phyloP scores from a whole-genome alignment of 2,113 vertebrate species.

The Hemichromis elongatus region DNA sequence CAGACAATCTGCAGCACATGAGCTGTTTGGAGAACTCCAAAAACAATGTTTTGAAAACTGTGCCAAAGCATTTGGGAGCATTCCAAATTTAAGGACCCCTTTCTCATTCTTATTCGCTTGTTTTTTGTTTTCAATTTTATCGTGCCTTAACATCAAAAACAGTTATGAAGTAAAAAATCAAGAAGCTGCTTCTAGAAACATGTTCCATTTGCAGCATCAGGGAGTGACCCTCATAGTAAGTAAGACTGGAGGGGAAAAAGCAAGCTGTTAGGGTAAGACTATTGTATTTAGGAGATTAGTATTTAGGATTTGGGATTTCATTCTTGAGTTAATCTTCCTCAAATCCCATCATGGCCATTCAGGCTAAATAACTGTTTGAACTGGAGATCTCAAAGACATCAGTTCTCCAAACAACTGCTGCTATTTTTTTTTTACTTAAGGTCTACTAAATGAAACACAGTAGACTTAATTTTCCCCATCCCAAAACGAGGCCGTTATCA shows the following conservation, averaged over 20 bases:
- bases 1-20: background rate
- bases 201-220: background rate
- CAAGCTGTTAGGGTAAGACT: background rate
- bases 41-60: background rate
- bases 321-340: conserved; percentile 15
- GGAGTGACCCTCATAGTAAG: background rate
- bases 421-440: background rate
- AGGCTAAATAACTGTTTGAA: background rate
- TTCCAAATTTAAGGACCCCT: background rate
- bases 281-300: background rate
- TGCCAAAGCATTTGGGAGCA: background rate
- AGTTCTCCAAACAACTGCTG: background rate
- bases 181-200: background rate
- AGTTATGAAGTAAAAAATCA: background rate
- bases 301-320: background rate
- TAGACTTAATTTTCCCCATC: background rate
- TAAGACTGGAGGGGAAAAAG: background rate
- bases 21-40: background rate
- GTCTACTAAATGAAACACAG: background rate
- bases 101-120: background rate
- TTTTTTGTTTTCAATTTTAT: background rate
- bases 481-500: background rate
- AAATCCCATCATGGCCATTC: background rate
- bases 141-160: background rate
- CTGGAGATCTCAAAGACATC: background rate